A percentile compares a stretch with the other conserved stretches of the same genome.
Evolutionary conservation across 2,888 invertebrate species (phyloP).

Genomic region (Drosophila imparisetae): DNA sequence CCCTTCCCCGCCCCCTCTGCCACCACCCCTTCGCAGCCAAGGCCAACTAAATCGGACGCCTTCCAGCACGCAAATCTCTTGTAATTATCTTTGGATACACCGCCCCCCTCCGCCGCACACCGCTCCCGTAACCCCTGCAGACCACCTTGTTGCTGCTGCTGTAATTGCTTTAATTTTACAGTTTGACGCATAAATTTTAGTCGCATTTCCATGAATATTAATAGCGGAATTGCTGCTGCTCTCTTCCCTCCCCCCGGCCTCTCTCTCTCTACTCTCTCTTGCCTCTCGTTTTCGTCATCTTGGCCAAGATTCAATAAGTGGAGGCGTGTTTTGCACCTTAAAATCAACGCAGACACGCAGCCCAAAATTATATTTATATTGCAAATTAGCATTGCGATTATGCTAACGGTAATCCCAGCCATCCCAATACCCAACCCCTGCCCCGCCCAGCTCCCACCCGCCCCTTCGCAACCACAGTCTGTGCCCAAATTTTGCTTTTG

Average conservation of each 20-base stretch:
- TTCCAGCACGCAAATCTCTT: slow-evolving; percentile 54
- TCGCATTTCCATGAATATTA: slow-evolving; percentile 63
- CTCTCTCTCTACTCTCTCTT: background rate
- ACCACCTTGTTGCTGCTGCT: slow-evolving; percentile 24
- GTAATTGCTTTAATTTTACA: slow-evolving; percentile 67
- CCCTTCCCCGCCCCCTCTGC: background rate
- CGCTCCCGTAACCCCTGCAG: background rate
- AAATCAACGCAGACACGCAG: slow-evolving; percentile 30
- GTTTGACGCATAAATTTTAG: slow-evolving; percentile 62
- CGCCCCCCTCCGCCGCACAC: background rate
- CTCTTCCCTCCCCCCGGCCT: too few relatives aligned
- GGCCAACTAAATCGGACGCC: slow-evolving; percentile 25
- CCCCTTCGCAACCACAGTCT: background rate
- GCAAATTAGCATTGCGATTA: slow-evolving; percentile 7
- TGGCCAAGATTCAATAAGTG: slow-evolving; percentile 42
- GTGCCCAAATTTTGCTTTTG: background rate
- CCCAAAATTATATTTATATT: slow-evolving; percentile 19
- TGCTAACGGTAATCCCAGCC: slow-evolving; percentile 2
- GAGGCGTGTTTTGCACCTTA: slow-evolving; percentile 23
- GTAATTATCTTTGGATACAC: slow-evolving; percentile 49
- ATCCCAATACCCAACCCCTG: rapidly evolving
- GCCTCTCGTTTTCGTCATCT: background rate
- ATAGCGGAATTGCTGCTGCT: slow-evolving; percentile 39
- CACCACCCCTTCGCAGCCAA: background rate
- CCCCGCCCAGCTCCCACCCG: background rate